Evolutionary conservation across 1,140 invertebrate genomes (phyloP), one percentile per base, ranked within the genome.

Genomic region (Pachypeltis micranthus): DNA sequence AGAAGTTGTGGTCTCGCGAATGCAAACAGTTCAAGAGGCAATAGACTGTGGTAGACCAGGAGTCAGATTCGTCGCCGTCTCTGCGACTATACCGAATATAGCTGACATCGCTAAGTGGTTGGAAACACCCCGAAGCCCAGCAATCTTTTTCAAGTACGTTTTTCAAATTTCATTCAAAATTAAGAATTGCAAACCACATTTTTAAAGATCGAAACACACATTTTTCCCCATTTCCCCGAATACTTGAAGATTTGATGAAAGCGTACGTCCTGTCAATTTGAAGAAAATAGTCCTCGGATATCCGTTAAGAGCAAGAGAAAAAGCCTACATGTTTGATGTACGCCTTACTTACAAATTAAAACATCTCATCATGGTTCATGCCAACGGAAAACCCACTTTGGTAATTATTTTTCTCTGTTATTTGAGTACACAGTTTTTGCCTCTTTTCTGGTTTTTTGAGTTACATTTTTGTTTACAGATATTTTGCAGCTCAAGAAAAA

Each of bases 401-500:
- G 85, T 90, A 78, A 75, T 59, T 59, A 7, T 27, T 12, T 26
- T 25, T 16, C 26, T 44, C 27, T 25, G 29, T 64, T 51, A 29
- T 27, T 64, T 31, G 23, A 2, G 29, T 23, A 21, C 29, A 1
- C 1, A 62, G 12, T 61, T 2, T 34, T 23, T 54, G 28, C 2
- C 59, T 1, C 39, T 26, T 21, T 29, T 31, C 28, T 27, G 25
- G 21, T 21, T 44, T n/a, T 57, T 63, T 58, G n/a, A n/a, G n/a
- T n/a, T n/a, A n/a, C n/a, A n/a, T n/a, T n/a, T n/a, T n/a, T n/a
- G n/a, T 68, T 69, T 67, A 23, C 66, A 83, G 82, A 81, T 85
- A 76, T 91, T 91, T 72, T 90, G 86, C 72, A 83, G 83, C 59
- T 88, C 87, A 1, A 76, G 88, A 59, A 90, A 88, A 73, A 81